These are phyloP conservation scores for Maniola hyperantus DNA, from an alignment of 2,888 invertebrate species.

Conservation along the genomic window DNA sequence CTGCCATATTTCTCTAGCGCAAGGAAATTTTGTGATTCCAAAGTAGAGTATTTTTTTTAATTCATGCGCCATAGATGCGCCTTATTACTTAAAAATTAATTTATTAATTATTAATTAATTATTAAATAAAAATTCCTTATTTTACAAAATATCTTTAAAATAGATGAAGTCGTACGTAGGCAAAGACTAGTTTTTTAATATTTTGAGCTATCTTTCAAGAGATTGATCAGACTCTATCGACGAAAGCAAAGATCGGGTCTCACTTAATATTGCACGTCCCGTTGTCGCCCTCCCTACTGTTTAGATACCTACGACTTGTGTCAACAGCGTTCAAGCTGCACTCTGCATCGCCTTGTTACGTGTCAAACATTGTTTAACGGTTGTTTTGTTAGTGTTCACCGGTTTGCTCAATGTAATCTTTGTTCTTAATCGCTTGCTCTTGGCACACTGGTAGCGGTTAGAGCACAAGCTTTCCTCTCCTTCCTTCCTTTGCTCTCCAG, in stretches of 20 bases:
- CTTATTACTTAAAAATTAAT: too few species aligned
- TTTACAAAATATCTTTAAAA: too few species aligned
- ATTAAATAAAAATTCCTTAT: too few species aligned
- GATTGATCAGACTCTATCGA: slow-evolving; percentile 28
- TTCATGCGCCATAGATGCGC: too few species aligned
- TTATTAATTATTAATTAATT: too few species aligned
- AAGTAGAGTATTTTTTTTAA: too few species aligned
- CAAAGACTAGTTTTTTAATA: too few species aligned
- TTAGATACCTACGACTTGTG: slow-evolving; percentile 56
- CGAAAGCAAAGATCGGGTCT: slow-evolving; percentile 51
- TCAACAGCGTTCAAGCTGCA: slow-evolving; percentile 66
- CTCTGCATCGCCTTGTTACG: slow-evolving; percentile 69
- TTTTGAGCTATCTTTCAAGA: slow-evolving; percentile 16
- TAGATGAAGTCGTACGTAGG: too few species aligned
- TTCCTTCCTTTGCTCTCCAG: background rate
- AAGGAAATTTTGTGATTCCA: too few species aligned
- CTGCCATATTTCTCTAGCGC: too few species aligned
- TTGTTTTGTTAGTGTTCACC: slow-evolving; percentile 62
- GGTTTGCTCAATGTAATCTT: slow-evolving; percentile 19
- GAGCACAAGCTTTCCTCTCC: slow-evolving; percentile 3
- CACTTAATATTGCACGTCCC: slow-evolving; percentile 74
- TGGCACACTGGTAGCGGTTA: background rate
- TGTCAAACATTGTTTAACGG: slow-evolving; percentile 72
- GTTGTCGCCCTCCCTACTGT: slow-evolving; percentile 60
- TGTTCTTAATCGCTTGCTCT: slow-evolving; percentile 18